Evolutionary conservation across 2,888 invertebrate species (phyloP).

Genomic region (Amblyjoppa fuscipennis): DNA sequence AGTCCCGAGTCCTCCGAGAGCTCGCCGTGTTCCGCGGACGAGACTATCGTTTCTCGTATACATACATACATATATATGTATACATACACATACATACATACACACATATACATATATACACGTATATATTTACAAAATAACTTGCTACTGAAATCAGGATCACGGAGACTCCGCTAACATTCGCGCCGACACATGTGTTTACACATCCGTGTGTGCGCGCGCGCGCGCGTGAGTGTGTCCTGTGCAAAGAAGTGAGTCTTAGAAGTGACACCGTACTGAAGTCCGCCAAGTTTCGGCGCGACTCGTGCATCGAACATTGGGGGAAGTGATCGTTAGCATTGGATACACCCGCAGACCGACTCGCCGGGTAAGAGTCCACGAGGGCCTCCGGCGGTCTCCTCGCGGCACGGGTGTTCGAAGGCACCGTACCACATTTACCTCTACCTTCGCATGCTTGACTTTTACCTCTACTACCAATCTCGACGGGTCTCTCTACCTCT

Average conservation of each 20-base stretch:
- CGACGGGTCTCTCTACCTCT: not conserved
- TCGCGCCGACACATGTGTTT: too few relatives aligned
- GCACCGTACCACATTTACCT: slow-evolving; percentile 46
- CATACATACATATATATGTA: slow-evolving; percentile 15
- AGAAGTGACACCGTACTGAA: not conserved
- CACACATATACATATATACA: not conserved
- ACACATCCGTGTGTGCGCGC: too few relatives aligned
- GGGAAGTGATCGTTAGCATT: slow-evolving; percentile 24
- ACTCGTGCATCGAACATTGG: slow-evolving; percentile 5
- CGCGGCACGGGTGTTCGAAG: slow-evolving; percentile 26
- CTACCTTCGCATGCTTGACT: slow-evolving; percentile 18
- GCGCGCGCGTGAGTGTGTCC: not conserved
- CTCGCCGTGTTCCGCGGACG: slow-evolving; percentile 29
- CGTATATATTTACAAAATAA: too few relatives aligned
- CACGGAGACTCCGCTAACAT: not conserved
- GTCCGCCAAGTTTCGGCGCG: slow-evolving; percentile 20
- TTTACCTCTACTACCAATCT: slow-evolving; percentile 23
- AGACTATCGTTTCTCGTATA: slow-evolving; percentile 17
- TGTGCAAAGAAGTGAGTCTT: not conserved
- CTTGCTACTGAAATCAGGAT: not conserved
- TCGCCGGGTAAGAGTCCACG: slow-evolving; percentile 10
- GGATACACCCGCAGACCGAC: slow-evolving; percentile 9
- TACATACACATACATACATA: too few relatives aligned
- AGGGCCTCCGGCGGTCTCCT: slow-evolving; percentile 30
- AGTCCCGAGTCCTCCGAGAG: slow-evolving; percentile 55